phyloP scores from a whole-genome alignment of 2,113 vertebrate genomes.

The Ranitomeya variabilis region DNA sequence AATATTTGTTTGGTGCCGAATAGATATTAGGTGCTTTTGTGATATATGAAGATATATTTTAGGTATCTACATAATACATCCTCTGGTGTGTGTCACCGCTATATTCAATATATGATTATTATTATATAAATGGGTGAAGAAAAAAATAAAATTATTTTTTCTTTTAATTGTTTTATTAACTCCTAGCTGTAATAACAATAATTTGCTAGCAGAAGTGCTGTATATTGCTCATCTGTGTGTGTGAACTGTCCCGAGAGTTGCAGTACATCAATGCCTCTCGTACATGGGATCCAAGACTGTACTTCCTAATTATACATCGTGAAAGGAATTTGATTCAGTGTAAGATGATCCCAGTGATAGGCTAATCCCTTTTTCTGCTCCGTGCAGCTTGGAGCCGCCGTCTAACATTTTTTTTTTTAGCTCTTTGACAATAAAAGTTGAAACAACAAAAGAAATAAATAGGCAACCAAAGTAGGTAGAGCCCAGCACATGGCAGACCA shows the following conservation, averaged over 20 bases:
- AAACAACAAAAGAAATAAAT: constrained; percentile 83
- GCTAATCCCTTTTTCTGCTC: constrained; percentile 84
- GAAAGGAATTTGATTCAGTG: constrained; percentile 85
- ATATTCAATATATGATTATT: neutral
- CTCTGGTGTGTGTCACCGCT: too few species aligned
- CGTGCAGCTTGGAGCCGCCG: constrained; percentile 79
- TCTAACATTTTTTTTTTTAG: constrained; percentile 74
- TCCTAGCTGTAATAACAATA: neutral
- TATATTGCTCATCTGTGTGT: constrained; percentile 55
- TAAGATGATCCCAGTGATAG: constrained; percentile 86
- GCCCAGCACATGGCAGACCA: constrained; percentile 80
- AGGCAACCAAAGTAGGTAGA: constrained; percentile 79
- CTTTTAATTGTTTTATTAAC: neutral
- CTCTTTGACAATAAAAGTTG: constrained; percentile 88
- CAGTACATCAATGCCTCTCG: constrained; percentile 66
- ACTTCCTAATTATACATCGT: constrained; percentile 82
- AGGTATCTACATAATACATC: too few species aligned
- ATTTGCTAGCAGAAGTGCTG: neutral
- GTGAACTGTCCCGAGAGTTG: constrained; percentile 69
- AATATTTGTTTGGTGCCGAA: too few species aligned
- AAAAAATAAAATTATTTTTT: neutral
- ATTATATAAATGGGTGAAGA: neutral
- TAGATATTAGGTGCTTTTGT: too few species aligned
- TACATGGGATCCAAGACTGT: constrained; percentile 68
- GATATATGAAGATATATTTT: too few species aligned